These are phyloP conservation scores for Hydroisotoma schaefferi DNA, from an alignment of 2,888 invertebrate genomes.

Conservation along the genomic window DNA sequence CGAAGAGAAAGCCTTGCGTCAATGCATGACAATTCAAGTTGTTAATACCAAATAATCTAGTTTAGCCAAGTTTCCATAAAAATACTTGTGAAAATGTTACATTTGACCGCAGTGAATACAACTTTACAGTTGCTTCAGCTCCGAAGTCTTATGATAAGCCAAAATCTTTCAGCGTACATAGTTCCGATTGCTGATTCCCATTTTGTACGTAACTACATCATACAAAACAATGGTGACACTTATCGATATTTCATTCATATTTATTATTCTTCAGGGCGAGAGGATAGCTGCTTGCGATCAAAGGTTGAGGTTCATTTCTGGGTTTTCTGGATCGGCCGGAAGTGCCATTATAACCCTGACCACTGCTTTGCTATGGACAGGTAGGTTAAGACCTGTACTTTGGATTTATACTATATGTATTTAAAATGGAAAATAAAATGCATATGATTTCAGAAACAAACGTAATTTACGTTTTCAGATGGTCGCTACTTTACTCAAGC, in stretches of 20 bases:
- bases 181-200: slow-evolving; percentile 80
- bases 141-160: slow-evolving; percentile 59
- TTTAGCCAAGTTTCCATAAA: too few species aligned
- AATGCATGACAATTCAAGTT: too few species aligned
- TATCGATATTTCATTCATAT: neutral
- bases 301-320: slow-evolving; percentile 76
- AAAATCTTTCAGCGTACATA: slow-evolving; percentile 70
- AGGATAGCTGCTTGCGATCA: slow-evolving; percentile 82
- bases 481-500: slow-evolving; percentile 57
- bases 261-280: slow-evolving; percentile 64
- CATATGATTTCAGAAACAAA: too few species aligned
- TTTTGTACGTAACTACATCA: slow-evolving; percentile 56
- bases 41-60: too few species aligned
- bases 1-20: too few species aligned
- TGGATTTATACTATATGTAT: too few species aligned
- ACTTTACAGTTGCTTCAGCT: slow-evolving; percentile 55
- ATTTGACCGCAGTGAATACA: neutral
- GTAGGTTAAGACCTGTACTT: neutral
- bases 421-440: too few species aligned
- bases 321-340: slow-evolving; percentile 74
- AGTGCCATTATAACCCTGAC: slow-evolving; percentile 75
- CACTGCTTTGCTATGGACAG: slow-evolving; percentile 77
- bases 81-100: too few species aligned
- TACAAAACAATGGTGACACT: neutral
- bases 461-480: slow-evolving; percentile 59